Evolutionary conservation across 2,797 vertebrate genomes (phyloP).

Genomic region (Enteromius fasciolatus): DNA sequence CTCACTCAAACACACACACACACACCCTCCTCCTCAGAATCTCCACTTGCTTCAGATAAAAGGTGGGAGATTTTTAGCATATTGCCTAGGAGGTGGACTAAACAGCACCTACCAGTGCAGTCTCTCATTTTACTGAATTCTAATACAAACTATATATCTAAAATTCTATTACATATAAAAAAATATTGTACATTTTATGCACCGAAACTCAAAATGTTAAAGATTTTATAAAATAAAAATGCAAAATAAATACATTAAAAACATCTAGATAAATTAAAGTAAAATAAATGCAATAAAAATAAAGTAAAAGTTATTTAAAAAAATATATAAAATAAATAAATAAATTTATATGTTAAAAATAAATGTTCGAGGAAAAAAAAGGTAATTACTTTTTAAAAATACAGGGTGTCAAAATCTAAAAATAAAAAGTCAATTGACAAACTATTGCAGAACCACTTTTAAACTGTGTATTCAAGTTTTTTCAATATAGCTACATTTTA

Average conservation of each 20-base stretch:
- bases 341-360: neutral
- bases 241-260: neutral
- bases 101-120: constrained; percentile 5
- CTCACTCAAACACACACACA: constrained; percentile 59
- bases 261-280: neutral
- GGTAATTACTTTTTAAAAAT: no score
- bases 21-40: constrained; percentile 25
- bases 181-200: neutral
- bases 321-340: neutral
- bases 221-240: neutral
- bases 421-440: neutral
- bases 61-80: constrained; percentile 26
- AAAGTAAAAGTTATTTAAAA: neutral
- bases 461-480: neutral
- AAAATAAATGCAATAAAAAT: no score
- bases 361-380: neutral
- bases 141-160: neutral
- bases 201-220: neutral
- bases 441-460: neutral
- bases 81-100: constrained; percentile 15
- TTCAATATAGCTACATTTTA: neutral
- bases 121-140: neutral
- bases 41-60: constrained; percentile 14
- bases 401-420: neutral
- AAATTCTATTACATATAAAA: neutral